phyloP scores from a whole-genome alignment of 2,888 invertebrate genomes.

The Glyphotaelius pellucidus region DNA sequence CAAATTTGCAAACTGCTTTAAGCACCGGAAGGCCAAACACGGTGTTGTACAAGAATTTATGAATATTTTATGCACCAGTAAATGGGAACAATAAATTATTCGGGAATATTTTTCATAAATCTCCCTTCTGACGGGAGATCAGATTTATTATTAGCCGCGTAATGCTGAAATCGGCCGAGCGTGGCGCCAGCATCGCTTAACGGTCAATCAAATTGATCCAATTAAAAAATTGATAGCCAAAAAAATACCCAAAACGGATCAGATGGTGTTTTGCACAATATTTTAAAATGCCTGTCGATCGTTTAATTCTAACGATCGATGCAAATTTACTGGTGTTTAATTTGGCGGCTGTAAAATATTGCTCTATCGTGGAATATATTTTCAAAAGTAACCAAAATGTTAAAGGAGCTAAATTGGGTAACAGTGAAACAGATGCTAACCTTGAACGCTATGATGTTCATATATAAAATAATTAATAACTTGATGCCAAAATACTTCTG shows the following conservation, averaged over 20 bases:
- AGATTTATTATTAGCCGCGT: conserved; percentile 39
- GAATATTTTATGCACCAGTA: conserved; percentile 47
- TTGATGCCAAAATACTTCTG: too few species aligned
- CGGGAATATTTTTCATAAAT: conserved; percentile 51
- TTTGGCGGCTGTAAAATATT: not conserved
- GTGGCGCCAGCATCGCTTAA: conserved; percentile 31
- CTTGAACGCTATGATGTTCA: too few species aligned
- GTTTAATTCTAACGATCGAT: not conserved
- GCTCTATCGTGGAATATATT: not conserved
- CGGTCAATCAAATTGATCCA: conserved; percentile 60
- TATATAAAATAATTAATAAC: too few species aligned
- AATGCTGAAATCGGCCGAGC: conserved; percentile 19
- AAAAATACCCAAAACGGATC: conserved; percentile 24
- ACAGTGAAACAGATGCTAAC: too few species aligned
- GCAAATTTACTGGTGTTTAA: not conserved
- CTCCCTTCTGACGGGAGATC: conserved; percentile 14
- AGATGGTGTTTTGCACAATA: conserved; percentile 14
- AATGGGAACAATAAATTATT: conserved; percentile 28
- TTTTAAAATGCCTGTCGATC: conserved; percentile 12
- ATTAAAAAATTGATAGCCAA: conserved; percentile 50
- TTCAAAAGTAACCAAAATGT: too few species aligned
- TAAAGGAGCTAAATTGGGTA: too few species aligned
- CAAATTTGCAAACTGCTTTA: conserved; percentile 16
- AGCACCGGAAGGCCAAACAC: conserved; percentile 4
- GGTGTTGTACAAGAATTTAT: conserved; percentile 21